Evolutionary conservation across 2,113 vertebrate species (phyloP).

Genomic region (Theristicus caerulescens): DNA sequence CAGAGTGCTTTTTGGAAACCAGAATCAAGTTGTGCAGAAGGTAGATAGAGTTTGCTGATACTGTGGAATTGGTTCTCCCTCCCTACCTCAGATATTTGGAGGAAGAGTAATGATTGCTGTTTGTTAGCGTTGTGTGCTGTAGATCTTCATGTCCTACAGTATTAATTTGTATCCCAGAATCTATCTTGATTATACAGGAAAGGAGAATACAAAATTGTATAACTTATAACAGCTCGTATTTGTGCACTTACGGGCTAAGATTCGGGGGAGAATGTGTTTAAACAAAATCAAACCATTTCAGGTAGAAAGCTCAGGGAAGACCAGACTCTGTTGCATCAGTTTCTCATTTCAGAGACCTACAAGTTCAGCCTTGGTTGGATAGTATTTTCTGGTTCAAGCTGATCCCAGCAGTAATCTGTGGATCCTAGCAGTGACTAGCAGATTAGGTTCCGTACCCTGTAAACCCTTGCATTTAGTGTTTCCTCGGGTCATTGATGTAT

Average conservation of each 20-base stretch:
- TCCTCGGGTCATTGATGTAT: neutral
- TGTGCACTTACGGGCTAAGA: neutral
- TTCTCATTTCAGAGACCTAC: neutral
- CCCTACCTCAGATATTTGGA: neutral
- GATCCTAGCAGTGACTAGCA: neutral
- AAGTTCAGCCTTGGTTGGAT: neutral
- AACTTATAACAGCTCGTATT: neutral
- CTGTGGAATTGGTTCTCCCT: neutral
- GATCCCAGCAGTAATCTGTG: neutral
- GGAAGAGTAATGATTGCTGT: neutral
- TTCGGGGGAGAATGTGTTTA: neutral
- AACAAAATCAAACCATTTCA: neutral
- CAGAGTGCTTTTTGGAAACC: neutral
- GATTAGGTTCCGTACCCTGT: neutral
- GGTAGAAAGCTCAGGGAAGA: neutral
- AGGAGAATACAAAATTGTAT: neutral
- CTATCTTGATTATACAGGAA: neutral
- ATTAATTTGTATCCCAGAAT: neutral
- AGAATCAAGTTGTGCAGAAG: neutral
- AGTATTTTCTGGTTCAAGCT: neutral
- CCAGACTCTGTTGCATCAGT: neutral
- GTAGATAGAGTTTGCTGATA: neutral
- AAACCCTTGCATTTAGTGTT: neutral
- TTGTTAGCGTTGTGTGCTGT: neutral
- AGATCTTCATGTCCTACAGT: neutral